These are phyloP conservation scores for Thaumetopoea pityocampa DNA, from an alignment of 1,140 invertebrate genomes.

Conservation along the genomic window DNA sequence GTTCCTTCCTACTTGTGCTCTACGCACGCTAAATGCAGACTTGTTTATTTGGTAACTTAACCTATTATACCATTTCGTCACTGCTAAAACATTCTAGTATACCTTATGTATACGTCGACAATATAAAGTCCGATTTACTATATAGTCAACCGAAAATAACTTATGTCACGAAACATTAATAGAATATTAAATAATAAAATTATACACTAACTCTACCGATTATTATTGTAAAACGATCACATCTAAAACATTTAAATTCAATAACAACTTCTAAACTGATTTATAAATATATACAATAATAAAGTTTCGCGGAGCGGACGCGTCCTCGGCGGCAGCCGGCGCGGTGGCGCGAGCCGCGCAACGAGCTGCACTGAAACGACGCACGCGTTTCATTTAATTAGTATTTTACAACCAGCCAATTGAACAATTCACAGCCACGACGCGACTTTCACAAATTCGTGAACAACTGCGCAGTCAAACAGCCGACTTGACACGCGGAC, in stretches of 20 bases:
- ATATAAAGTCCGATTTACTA: slow-evolving; percentile 5
- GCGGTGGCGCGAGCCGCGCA: too few species aligned
- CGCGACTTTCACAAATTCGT: too few species aligned
- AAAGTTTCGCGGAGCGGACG: too few species aligned
- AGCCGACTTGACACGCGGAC: too few species aligned
- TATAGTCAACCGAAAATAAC: slow-evolving; percentile 27
- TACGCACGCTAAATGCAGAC: slow-evolving; percentile 63
- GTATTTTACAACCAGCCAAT: too few species aligned
- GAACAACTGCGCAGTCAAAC: too few species aligned
- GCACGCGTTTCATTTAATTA: too few species aligned
- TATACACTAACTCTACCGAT: slow-evolving; percentile 36
- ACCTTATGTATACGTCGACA: slow-evolving; percentile 10
- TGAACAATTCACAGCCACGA: slow-evolving; percentile 13
- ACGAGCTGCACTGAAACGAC: too few species aligned
- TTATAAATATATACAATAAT: slow-evolving; percentile 56
- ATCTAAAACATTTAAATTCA: slow-evolving; percentile 60
- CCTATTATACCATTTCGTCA: slow-evolving; percentile 42
- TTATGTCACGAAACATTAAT: slow-evolving; percentile 36
- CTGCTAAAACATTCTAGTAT: slow-evolving; percentile 44
- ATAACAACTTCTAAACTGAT: slow-evolving; percentile 56
- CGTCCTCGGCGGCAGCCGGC: too few species aligned
- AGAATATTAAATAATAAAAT: slow-evolving; percentile 45
- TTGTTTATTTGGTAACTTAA: slow-evolving; percentile 58
- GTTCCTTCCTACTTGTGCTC: slow-evolving; percentile 33
- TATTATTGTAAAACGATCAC: slow-evolving; percentile 48